Base-by-base conservation (phyloP, 2,888 invertebrate species). In the Poecilobothrus nobilitatus region DNA sequence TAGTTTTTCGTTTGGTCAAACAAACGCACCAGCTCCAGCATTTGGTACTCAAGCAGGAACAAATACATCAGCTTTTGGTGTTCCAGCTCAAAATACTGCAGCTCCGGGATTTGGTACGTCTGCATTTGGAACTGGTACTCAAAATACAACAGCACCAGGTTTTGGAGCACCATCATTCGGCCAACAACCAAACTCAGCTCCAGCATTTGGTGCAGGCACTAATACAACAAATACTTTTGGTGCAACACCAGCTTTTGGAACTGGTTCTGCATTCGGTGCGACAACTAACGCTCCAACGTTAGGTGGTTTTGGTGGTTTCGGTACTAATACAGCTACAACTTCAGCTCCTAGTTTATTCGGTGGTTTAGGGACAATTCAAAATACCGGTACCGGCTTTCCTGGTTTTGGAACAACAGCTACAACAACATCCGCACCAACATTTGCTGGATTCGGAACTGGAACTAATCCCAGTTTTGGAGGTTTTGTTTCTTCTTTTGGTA, bases 381-480 rank as follows among this genome's bases (percentile, higher is more conserved):
- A 63, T 8, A 44, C 66, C 18, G 20, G 70, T n/a, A 68, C 66
- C 63, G 74, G 73, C 7, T 78, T 78, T 70, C 76, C 76, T 68
- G 78, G 78, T 3, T 82, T 82, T 74, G 81, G 81, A 5, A 70
- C 75, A 8, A 73, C 76, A 7, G 68, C 71, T 70, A 76, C 77
- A 5, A 76, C 75, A 22, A 77, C 83, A 12, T 76, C 79, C 20
- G 77, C 81, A 15, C 80, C 84, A 15, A 80, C 81, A 12, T 84
- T 84, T 71, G 82, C 83, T 53, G 81, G 80, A 1, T 83, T 84
- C 73, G 78, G 78, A 1, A 74, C 76, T 27, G 63, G 72, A 4
- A 63, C 15, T 27, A 65, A 63, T 63, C 34, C 84, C 10, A 80
- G 81, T 0, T 80, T 80, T 70, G 78, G 80, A 9, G 80, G 80